Conservation (phyloP, 2,888 invertebrate genomes). For the Troides oblongomaculatus region DNA sequence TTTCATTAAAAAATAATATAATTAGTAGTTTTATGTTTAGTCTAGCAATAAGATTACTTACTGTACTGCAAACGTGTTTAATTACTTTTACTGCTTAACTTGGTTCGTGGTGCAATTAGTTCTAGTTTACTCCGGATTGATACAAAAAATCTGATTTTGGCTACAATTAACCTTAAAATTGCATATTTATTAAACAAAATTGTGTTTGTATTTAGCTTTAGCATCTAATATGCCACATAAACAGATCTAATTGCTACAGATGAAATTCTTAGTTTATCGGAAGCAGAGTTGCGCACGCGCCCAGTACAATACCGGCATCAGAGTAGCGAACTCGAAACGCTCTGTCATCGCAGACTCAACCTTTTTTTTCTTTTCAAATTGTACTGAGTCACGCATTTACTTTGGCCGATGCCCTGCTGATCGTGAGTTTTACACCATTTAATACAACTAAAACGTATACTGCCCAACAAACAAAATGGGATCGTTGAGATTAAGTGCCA, state of each 20-base stretch:
- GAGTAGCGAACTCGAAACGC: conserved; percentile 11
- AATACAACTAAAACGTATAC: not conserved
- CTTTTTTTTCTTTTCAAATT: conserved; percentile 11
- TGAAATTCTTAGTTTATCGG: not conserved
- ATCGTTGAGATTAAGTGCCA: not conserved
- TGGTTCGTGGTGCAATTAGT: no score
- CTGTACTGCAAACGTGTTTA: no score
- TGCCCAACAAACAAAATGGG: not conserved
- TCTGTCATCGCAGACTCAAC: conserved; percentile 17
- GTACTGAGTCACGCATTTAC: conserved; percentile 17
- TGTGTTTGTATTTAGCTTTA: no score
- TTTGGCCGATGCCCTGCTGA: not conserved
- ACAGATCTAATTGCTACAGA: not conserved
- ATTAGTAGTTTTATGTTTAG: no score
- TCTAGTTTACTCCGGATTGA: no score
- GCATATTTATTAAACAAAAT: no score
- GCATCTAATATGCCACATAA: no score
- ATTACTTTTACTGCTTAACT: no score
- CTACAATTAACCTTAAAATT: no score
- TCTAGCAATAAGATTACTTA: no score
- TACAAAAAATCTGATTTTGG: no score
- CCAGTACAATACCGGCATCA: conserved; percentile 1
- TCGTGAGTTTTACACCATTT: conserved; percentile 15
- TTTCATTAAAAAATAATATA: no score
- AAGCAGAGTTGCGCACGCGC: not conserved